Conservation (phyloP, 2,888 invertebrate genomes). For the Patella caerulea region DNA sequence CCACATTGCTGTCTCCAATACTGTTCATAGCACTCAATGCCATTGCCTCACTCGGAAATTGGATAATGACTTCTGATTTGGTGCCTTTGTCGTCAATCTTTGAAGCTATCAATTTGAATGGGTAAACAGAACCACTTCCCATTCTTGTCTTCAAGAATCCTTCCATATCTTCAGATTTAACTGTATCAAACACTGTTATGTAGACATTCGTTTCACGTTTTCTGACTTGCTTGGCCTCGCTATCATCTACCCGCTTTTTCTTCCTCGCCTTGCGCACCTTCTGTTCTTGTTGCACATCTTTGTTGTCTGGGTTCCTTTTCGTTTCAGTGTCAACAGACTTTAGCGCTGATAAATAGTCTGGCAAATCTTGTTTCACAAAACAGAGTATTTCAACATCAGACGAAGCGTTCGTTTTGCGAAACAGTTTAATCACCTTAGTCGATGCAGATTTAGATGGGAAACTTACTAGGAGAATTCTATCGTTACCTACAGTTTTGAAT, state of each 20-base stretch:
- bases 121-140: neutral
- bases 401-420: neutral
- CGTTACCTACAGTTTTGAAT: neutral
- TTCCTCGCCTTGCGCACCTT: neutral
- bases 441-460: neutral
- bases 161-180: neutral
- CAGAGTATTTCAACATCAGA: neutral
- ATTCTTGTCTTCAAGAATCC: neutral
- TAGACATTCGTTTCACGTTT: neutral
- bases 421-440: neutral
- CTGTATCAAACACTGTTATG: neutral
- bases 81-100: neutral
- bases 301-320: neutral
- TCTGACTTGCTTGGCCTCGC: neutral
- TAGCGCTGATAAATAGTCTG: neutral
- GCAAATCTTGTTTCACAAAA: neutral
- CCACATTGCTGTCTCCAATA: constrained; percentile 13
- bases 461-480: neutral
- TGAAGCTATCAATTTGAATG: neutral
- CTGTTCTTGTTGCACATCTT: neutral
- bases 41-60: constrained; percentile 6
- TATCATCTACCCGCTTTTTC: neutral
- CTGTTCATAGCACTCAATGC: constrained; percentile 1
- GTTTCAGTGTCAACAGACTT: neutral
- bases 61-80: neutral